Percentiles rank a stretch among this genome's conserved stretches.
phyloP scores from a whole-genome alignment of 2,888 invertebrate species.

The Cyaniris semiargus region DNA sequence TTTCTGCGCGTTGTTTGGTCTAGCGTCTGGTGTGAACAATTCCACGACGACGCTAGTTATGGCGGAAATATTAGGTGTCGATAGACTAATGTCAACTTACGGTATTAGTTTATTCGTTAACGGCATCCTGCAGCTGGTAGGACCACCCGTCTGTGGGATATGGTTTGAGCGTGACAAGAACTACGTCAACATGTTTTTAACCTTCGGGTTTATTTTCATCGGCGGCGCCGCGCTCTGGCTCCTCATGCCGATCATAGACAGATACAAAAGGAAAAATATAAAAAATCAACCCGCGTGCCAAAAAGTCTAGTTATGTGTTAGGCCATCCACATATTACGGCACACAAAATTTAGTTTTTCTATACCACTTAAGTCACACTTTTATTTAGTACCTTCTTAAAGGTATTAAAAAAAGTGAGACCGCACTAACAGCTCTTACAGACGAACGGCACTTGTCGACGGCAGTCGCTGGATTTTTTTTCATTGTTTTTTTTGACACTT shows the following conservation, averaged over 20 bases:
- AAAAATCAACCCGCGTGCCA: slow-evolving; percentile 37
- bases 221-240: slow-evolving; percentile 88
- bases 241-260: slow-evolving; percentile 86
- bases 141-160: slow-evolving; percentile 89
- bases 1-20: slow-evolving; percentile 88
- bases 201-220: slow-evolving; percentile 87
- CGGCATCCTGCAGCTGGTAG: slow-evolving; percentile 88
- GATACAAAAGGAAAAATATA: slow-evolving; percentile 53
- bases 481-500: too few relatives aligned
- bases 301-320: slow-evolving; percentile 33
- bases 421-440: too few relatives aligned
- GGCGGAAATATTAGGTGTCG: slow-evolving; percentile 92
- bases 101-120: slow-evolving; percentile 93
- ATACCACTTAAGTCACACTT: too few relatives aligned
- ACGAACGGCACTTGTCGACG: too few relatives aligned
- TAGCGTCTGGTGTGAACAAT: slow-evolving; percentile 91
- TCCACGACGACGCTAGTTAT: slow-evolving; percentile 92
- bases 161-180: slow-evolving; percentile 83
- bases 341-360: not conserved
- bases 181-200: slow-evolving; percentile 86
- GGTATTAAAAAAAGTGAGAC: too few relatives aligned
- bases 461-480: too few relatives aligned
- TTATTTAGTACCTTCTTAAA: too few relatives aligned
- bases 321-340: too few relatives aligned
- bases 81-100: slow-evolving; percentile 90